Percentiles rank a stretch among this genome's conserved stretches.
Evolutionary conservation across 30 jellyfish, hydroid and myxozoan species (phyloP).

Genomic region (Clytia hemisphaerica): DNA sequence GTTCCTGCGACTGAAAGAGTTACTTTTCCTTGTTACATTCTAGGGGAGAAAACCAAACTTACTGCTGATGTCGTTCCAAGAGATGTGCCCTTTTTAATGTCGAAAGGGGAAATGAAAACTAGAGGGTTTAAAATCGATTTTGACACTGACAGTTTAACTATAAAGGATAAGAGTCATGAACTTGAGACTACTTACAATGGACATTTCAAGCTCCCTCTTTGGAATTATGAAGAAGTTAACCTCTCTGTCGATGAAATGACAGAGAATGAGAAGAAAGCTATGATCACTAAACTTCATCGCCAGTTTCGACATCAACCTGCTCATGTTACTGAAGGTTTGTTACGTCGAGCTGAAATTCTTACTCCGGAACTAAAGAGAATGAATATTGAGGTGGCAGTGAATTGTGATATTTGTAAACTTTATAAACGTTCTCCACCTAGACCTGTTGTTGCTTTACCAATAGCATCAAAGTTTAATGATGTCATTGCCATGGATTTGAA

Average conservation of each 20-base stretch:
- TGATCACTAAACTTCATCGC: too few relatives aligned
- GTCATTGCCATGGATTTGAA: background rate
- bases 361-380: too few relatives aligned
- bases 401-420: too few relatives aligned
- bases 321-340: too few relatives aligned
- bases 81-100: background rate
- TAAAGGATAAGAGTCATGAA: background rate
- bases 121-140: background rate
- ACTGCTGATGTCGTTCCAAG: slow-evolving; percentile 4
- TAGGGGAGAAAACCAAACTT: background rate
- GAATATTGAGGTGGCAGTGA: too few relatives aligned
- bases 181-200: too few relatives aligned
- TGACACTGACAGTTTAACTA: background rate
- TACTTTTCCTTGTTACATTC: background rate
- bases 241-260: background rate
- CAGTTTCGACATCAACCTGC: too few relatives aligned
- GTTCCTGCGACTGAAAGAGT: background rate
- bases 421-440: background rate
- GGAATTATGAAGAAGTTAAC: too few relatives aligned
- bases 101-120: background rate
- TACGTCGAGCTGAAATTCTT: too few relatives aligned
- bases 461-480: background rate
- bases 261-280: too few relatives aligned
- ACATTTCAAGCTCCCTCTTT: too few relatives aligned
- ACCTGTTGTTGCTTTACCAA: background rate